Percentiles rank a stretch among this genome's conserved stretches.
Evolutionary conservation across 2,888 invertebrate genomes (phyloP).

Genomic region (Panopea generosa): DNA sequence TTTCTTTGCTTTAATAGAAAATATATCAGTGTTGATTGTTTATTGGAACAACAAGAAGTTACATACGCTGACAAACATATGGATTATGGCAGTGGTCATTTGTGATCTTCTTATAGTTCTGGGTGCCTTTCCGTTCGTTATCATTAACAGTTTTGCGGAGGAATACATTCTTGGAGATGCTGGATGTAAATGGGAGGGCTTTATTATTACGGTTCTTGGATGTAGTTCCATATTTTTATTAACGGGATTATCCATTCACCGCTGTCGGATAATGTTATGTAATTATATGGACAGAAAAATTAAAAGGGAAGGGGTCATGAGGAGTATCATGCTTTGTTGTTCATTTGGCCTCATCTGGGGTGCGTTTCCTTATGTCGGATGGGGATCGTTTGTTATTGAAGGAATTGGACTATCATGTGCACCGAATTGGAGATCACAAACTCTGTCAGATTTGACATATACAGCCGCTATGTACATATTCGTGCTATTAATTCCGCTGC

Average conservation of each 20-base stretch:
- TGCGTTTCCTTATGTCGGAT: constrained; percentile 31
- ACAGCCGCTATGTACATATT: constrained; percentile 30
- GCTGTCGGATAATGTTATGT: constrained; percentile 30
- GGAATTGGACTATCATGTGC: constrained; percentile 46
- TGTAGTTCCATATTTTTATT: constrained; percentile 37
- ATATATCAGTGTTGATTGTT: constrained; percentile 27
- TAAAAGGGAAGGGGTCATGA: neutral
- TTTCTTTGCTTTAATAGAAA: constrained; percentile 26
- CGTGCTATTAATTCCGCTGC: constrained; percentile 38
- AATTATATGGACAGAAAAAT: neutral
- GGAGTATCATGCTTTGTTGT: constrained; percentile 23
- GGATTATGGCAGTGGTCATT: constrained; percentile 39
- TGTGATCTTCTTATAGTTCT: constrained; percentile 49
- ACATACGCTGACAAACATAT: constrained; percentile 38
- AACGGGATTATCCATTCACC: constrained; percentile 40
- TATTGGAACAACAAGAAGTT: constrained; percentile 18
- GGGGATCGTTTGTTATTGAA: constrained; percentile 36
- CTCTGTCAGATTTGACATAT: constrained; percentile 15
- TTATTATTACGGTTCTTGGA: constrained; percentile 44
- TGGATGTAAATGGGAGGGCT: constrained; percentile 51
- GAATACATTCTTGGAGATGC: constrained; percentile 28
- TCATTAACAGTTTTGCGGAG: constrained; percentile 39
- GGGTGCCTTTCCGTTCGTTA: constrained; percentile 44
- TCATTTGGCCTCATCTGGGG: constrained; percentile 37
- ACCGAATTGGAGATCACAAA: constrained; percentile 38